Percentiles rank a stretch among this genome's conserved stretches.
These are phyloP conservation scores for Diogma glabrata DNA, from an alignment of 2,888 invertebrate species.

Conservation along the genomic window DNA sequence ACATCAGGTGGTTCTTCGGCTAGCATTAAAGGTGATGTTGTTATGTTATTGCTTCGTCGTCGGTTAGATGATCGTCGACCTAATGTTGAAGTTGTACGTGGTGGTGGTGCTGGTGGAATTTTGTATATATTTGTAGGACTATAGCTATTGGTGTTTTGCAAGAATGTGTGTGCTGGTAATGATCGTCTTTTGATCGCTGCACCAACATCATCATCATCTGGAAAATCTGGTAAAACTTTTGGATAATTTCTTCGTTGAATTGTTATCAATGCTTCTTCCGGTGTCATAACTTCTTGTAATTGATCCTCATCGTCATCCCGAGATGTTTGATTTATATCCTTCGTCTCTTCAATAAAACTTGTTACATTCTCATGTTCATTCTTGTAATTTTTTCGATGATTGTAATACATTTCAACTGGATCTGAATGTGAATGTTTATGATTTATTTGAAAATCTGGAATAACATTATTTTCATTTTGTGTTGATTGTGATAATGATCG, in stretches of 20 bases:
- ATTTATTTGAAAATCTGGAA: conserved; percentile 35
- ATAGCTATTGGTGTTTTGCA: conserved; percentile 29
- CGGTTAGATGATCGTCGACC: conserved; percentile 37
- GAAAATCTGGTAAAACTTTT: conserved; percentile 73
- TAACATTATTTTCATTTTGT: neutral
- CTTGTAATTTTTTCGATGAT: too few relatives aligned
- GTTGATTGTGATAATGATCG: neutral
- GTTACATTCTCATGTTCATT: conserved; percentile 37
- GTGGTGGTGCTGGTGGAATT: conserved; percentile 61
- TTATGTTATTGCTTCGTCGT: conserved; percentile 34
- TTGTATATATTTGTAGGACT: conserved; percentile 26
- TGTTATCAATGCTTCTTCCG: conserved; percentile 58
- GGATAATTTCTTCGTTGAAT: conserved; percentile 71
- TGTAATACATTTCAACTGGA: conserved; percentile 47
- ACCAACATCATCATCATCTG: conserved; percentile 22
- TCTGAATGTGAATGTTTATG: conserved; percentile 58
- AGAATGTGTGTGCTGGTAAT: conserved; percentile 43
- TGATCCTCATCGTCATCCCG: conserved; percentile 41
- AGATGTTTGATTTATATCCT: conserved; percentile 69
- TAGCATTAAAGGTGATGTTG: conserved; percentile 38
- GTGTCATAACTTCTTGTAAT: conserved; percentile 39
- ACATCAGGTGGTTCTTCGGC: conserved; percentile 39
- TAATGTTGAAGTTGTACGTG: conserved; percentile 56
- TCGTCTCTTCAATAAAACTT: conserved; percentile 29
- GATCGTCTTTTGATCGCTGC: conserved; percentile 45